phyloP scores from a whole-genome alignment of 2,797 vertebrate genomes.

The Lophotriccus pileatus region DNA sequence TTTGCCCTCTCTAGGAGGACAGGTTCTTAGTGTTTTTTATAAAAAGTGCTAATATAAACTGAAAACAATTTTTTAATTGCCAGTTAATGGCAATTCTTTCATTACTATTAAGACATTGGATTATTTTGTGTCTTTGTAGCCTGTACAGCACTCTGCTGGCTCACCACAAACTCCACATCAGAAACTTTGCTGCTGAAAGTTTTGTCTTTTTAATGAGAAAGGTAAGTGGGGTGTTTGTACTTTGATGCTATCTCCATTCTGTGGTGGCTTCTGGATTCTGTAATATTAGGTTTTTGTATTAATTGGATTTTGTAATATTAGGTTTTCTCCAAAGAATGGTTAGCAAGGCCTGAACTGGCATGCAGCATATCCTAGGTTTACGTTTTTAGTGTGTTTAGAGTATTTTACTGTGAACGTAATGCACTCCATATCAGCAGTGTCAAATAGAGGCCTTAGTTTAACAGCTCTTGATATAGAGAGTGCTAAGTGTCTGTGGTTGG shows the following conservation, averaged over 20 bases:
- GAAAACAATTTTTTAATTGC: background rate
- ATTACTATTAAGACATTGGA: background rate
- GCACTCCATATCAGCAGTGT: background rate
- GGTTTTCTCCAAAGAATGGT: background rate
- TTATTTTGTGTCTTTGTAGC: conserved; percentile 72
- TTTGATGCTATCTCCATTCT: background rate
- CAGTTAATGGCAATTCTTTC: background rate
- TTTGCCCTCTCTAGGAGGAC: background rate
- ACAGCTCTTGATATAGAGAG: no score
- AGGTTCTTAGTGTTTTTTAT: background rate
- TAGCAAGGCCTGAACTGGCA: background rate
- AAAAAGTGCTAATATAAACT: background rate
- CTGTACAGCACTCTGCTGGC: conserved; percentile 92
- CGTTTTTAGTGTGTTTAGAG: background rate
- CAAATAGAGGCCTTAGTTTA: background rate
- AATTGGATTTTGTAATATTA: background rate
- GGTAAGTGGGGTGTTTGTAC: conserved; percentile 72
- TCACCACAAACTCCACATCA: conserved; percentile 94
- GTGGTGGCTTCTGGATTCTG: background rate
- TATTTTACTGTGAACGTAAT: background rate
- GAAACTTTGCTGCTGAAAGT: conserved; percentile 97
- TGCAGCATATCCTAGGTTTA: background rate
- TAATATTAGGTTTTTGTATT: background rate
- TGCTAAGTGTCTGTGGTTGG: background rate
- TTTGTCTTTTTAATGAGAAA: conserved; percentile 98